Evolutionary conservation across 2,797 vertebrate genomes (phyloP).

Genomic region (Sebastes miniatus): DNA sequence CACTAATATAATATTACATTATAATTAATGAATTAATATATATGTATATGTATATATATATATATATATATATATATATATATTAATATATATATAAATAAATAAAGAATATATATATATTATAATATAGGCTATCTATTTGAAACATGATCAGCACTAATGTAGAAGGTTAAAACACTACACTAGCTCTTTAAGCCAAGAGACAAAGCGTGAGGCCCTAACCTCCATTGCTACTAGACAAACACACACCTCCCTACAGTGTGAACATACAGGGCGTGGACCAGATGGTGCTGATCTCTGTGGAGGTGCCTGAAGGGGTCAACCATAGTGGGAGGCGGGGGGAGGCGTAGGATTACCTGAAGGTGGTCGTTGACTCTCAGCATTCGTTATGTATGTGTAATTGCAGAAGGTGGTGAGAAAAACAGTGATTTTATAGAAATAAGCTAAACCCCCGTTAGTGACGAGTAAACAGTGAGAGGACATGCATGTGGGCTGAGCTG

Average conservation of each 20-base stretch:
- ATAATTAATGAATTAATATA: no score
- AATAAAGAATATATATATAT: no score
- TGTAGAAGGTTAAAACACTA: neutral
- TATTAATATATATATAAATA: no score
- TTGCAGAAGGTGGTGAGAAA: conserved; percentile 16
- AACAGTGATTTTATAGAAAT: conserved; percentile 3
- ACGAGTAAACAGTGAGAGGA: conserved; percentile 24
- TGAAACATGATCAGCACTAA: neutral
- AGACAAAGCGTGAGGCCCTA: conserved; percentile 10
- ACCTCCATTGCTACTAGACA: conserved; percentile 32
- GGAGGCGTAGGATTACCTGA: conserved; percentile 34
- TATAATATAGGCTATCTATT: neutral
- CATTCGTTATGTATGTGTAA: conserved; percentile 19
- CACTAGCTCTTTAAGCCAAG: neutral
- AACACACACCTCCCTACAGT: conserved; percentile 54
- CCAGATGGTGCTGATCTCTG: conserved; percentile 60
- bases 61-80: no score
- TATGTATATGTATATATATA: no score
- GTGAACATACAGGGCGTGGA: conserved; percentile 70
- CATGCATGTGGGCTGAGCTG: neutral
- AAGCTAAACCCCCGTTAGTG: neutral
- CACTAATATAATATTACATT: no score
- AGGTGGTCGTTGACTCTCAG: conserved; percentile 23
- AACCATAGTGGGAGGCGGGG: conserved; percentile 14
- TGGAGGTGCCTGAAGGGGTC: conserved; percentile 39